Evolutionary conservation across 2,888 invertebrate species (phyloP).

Genomic region (Drosophila heteroneura): DNA sequence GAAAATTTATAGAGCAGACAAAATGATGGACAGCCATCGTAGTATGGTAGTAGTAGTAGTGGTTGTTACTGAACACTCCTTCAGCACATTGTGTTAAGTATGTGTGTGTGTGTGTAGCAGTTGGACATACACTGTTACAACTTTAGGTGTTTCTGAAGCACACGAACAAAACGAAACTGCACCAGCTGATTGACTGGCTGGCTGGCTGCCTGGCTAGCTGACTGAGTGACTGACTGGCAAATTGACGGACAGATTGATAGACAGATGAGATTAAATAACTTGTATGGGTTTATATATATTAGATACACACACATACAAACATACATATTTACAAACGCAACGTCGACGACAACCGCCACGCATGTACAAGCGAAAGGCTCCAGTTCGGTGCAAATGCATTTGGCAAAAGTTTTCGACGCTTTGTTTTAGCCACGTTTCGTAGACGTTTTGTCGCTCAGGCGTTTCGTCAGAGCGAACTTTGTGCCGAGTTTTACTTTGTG

Average conservation of each 20-base stretch:
- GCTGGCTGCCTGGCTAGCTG: slow-evolving; percentile 13
- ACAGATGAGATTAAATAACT: slow-evolving; percentile 85
- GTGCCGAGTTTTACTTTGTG: slow-evolving; percentile 47
- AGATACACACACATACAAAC: slow-evolving; percentile 27
- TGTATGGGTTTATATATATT: slow-evolving; percentile 77
- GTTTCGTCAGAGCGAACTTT: slow-evolving; percentile 69
- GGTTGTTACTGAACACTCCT: slow-evolving; percentile 49
- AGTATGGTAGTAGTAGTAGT: slow-evolving; percentile 18
- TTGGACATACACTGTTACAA: slow-evolving; percentile 51
- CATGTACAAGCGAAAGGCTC: slow-evolving; percentile 51
- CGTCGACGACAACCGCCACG: slow-evolving; percentile 50
- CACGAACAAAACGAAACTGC: slow-evolving; percentile 48
- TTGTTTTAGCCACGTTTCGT: slow-evolving; percentile 29
- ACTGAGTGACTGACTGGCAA: slow-evolving; percentile 70
- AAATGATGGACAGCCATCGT: slow-evolving; percentile 84
- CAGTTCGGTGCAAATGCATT: slow-evolving; percentile 44
- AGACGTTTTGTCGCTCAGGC: slow-evolving; percentile 32
- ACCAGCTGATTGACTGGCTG: slow-evolving; percentile 21
- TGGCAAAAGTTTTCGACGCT: slow-evolving; percentile 40
- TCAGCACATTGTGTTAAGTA: slow-evolving; percentile 37
- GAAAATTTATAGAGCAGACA: slow-evolving; percentile 84
- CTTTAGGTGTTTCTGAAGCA: slow-evolving; percentile 36
- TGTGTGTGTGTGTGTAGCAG: slow-evolving; percentile 22
- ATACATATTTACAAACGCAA: slow-evolving; percentile 18
- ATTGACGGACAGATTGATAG: slow-evolving; percentile 86